A percentile compares a stretch with the other conserved stretches of the same genome.
These are phyloP conservation scores for Rhagoletis zephyria DNA, from an alignment of 1,140 invertebrate species.

Conservation along the genomic window DNA sequence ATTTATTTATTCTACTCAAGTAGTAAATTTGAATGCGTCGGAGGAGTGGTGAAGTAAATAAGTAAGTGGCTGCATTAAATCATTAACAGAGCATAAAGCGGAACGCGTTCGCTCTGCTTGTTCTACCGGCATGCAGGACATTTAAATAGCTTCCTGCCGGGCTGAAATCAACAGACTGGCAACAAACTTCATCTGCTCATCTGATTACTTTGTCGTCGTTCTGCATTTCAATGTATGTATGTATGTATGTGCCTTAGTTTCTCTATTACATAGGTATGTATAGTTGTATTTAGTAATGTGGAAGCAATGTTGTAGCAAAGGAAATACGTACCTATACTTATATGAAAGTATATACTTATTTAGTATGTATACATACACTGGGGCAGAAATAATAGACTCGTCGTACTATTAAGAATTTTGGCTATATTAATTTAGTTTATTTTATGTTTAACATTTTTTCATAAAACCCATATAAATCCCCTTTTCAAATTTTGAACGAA, in stretches of 20 bases:
- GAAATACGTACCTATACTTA: too few relatives aligned
- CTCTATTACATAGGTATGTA: not conserved
- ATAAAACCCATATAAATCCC: too few relatives aligned
- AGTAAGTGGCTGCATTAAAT: not conserved
- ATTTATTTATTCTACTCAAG: too few relatives aligned
- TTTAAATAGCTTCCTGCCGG: conserved; percentile 29
- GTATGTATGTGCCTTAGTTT: not conserved
- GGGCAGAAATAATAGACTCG: too few relatives aligned
- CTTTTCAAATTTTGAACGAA: too few relatives aligned
- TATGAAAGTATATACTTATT: too few relatives aligned
- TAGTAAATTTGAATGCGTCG: too few relatives aligned
- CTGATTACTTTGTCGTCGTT: not conserved
- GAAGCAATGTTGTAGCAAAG: not conserved
- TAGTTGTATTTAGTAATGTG: not conserved
- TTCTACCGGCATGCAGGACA: not conserved
- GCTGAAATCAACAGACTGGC: conserved; percentile 5
- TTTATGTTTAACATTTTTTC: too few relatives aligned
- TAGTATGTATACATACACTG: too few relatives aligned
- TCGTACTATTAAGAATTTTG: too few relatives aligned
- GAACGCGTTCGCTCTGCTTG: conserved; percentile 7
- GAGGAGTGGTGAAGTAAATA: not conserved
- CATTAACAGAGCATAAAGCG: conserved; percentile 53
- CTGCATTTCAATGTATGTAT: not conserved
- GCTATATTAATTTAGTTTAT: too few relatives aligned
- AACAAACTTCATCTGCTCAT: conserved; percentile 10